These are phyloP conservation scores for Acleris laterana DNA, from an alignment of 2,888 invertebrate genomes.

Conservation along the genomic window DNA sequence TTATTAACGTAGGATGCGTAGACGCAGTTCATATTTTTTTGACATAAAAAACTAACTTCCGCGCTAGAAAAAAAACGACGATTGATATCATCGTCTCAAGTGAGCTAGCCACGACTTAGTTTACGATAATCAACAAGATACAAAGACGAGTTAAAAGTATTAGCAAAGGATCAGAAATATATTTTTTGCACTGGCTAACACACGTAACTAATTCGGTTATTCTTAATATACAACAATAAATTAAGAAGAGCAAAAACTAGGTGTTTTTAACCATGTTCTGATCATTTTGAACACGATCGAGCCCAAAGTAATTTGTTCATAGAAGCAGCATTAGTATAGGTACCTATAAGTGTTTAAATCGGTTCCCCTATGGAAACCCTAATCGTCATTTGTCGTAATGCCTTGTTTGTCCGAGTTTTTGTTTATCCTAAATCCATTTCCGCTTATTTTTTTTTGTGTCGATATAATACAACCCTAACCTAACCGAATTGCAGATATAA, in stretches of 20 bases:
- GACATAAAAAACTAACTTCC: conserved; percentile 55
- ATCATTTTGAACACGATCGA: not conserved
- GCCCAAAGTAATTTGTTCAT: too few relatives aligned
- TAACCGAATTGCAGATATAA: too few relatives aligned
- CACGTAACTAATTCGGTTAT: conserved; percentile 12
- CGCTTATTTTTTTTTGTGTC: too few relatives aligned
- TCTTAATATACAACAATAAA: conserved; percentile 16
- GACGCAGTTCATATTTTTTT: conserved; percentile 49
- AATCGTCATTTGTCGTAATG: too few relatives aligned
- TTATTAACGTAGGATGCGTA: conserved; percentile 39
- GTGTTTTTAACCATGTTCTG: not conserved
- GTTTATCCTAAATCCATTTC: too few relatives aligned
- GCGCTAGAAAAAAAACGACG: conserved; percentile 56
- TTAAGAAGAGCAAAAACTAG: not conserved
- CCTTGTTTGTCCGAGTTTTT: too few relatives aligned
- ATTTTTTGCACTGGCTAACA: conserved; percentile 25
- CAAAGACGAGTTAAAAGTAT: conserved; percentile 25
- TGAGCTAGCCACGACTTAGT: conserved; percentile 40
- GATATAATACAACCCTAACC: too few relatives aligned
- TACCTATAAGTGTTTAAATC: too few relatives aligned
- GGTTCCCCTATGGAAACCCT: too few relatives aligned
- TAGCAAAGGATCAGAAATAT: conserved; percentile 24
- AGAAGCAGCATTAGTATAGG: too few relatives aligned
- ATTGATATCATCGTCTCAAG: conserved; percentile 57
- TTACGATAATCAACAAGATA: conserved; percentile 17